phyloP scores from a whole-genome alignment of 2,797 vertebrate species.

The Aythya fuligula region DNA sequence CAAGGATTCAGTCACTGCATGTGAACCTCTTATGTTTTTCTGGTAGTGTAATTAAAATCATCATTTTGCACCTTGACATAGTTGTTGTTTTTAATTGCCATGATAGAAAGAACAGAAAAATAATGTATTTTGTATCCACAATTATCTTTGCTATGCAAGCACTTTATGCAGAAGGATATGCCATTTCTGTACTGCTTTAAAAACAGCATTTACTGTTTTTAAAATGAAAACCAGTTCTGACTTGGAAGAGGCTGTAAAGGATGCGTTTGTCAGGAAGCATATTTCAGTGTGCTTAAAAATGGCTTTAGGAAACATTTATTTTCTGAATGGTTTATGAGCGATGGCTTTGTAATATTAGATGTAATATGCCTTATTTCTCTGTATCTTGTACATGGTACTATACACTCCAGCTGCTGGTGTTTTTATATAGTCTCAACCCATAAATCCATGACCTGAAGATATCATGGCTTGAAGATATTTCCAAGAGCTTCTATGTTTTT shows the following conservation, averaged over 20 bases:
- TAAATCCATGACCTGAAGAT: slow-evolving; percentile 17
- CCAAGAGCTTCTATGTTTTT: neutral
- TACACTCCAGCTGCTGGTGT: neutral
- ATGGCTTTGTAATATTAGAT: slow-evolving; percentile 36
- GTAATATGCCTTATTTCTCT: slow-evolving; percentile 34
- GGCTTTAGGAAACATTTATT: slow-evolving; percentile 51
- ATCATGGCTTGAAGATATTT: neutral
- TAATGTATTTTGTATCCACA: slow-evolving; percentile 7
- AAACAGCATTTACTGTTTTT: neutral
- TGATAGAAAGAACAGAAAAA: slow-evolving; percentile 19
- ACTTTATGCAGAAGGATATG: neutral
- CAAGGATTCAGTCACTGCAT: neutral
- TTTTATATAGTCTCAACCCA: neutral
- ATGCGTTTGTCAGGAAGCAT: slow-evolving; percentile 37
- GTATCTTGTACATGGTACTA: neutral
- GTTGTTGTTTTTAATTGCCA: slow-evolving; percentile 45
- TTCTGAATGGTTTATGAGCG: slow-evolving; percentile 2
- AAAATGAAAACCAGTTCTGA: slow-evolving; percentile 37
- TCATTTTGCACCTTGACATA: slow-evolving; percentile 39
- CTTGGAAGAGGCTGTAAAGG: slow-evolving; percentile 19
- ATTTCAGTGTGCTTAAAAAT: slow-evolving; percentile 52
- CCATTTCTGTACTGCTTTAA: slow-evolving; percentile 6
- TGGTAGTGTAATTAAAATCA: slow-evolving; percentile 51
- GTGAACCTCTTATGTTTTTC: slow-evolving; percentile 10
- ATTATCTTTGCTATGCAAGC: slow-evolving; percentile 17